Conservation (phyloP, 1,140 invertebrate genomes). For the Leptonema lineaticorne region DNA sequence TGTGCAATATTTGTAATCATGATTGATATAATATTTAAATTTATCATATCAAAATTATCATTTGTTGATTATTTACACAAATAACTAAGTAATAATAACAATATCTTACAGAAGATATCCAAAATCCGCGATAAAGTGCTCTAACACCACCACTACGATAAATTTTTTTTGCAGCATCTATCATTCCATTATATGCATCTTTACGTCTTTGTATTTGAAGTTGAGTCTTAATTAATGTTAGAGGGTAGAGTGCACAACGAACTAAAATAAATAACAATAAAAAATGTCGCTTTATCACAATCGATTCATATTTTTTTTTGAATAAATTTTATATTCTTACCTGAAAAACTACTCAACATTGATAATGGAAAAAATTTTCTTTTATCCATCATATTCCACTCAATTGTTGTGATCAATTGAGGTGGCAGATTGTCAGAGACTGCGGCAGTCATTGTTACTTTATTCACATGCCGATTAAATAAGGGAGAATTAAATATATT, state of each 20-base stretch:
- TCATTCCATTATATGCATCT: slow-evolving; percentile 82
- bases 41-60: too few species aligned
- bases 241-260: slow-evolving; percentile 88
- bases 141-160: slow-evolving; percentile 80
- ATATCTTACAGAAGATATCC: slow-evolving; percentile 80
- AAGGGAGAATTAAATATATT: not conserved
- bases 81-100: too few species aligned
- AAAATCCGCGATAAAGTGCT: slow-evolving; percentile 94
- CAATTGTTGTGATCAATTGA: slow-evolving; percentile 81
- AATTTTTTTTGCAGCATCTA: slow-evolving; percentile 91
- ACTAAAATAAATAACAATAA: slow-evolving; percentile 55
- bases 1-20: too few species aligned
- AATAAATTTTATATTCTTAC: slow-evolving; percentile 40
- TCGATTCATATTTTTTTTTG: not conserved
- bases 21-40: too few species aligned
- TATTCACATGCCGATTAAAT: not conserved
- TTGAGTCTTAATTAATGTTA: slow-evolving; percentile 96
- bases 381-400: slow-evolving; percentile 99
- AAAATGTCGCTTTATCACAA: not conserved
- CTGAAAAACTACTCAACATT: slow-evolving; percentile 67
- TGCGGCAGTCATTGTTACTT: slow-evolving; percentile 47
- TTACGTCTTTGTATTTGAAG: slow-evolving; percentile 86
- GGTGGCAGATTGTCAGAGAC: slow-evolving; percentile 60
- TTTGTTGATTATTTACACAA: too few species aligned
- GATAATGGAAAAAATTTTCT: slow-evolving; percentile 90